Evolutionary conservation across 2,888 invertebrate species (phyloP).

Genomic region (Pseudococcus longispinus): DNA sequence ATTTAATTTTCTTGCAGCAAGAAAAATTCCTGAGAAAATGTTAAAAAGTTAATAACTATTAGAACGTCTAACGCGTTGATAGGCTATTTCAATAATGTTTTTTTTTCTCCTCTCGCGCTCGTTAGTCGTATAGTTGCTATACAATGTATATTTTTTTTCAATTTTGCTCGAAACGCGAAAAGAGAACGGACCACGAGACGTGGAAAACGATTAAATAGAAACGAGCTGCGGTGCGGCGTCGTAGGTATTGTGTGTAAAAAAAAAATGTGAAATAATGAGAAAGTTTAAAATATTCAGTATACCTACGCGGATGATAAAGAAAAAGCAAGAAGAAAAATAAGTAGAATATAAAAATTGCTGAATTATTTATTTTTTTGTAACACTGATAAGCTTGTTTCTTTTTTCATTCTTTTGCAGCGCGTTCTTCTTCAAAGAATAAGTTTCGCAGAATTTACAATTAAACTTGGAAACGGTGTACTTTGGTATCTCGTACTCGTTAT

Average conservation of each 20-base stretch:
- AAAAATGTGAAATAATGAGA: slow-evolving; percentile 2
- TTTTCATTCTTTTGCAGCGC: no score
- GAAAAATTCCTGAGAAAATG: slow-evolving; percentile 22
- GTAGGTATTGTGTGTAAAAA: background rate
- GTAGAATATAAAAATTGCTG: background rate
- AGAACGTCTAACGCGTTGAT: slow-evolving; percentile 15
- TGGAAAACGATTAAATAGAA: background rate
- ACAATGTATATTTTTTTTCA: background rate
- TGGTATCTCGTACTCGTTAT: background rate
- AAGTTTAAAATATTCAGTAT: slow-evolving; percentile 27
- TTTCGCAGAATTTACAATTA: background rate
- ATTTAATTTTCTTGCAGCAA: background rate
- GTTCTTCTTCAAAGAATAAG: background rate
- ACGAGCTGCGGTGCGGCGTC: background rate
- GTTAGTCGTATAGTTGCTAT: background rate
- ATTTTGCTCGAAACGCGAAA: background rate
- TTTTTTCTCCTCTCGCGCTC: background rate
- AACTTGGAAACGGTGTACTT: background rate
- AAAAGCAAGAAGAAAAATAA: background rate
- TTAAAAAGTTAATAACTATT: slow-evolving; percentile 17
- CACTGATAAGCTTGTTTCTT: slow-evolving; percentile 6
- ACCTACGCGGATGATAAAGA: background rate
- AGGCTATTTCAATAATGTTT: slow-evolving; percentile 16
- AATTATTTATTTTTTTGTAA: background rate
- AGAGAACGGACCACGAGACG: background rate